Conservation (phyloP, 2,797 vertebrate genomes). For the Pseudochaenichthys georgianus region DNA sequence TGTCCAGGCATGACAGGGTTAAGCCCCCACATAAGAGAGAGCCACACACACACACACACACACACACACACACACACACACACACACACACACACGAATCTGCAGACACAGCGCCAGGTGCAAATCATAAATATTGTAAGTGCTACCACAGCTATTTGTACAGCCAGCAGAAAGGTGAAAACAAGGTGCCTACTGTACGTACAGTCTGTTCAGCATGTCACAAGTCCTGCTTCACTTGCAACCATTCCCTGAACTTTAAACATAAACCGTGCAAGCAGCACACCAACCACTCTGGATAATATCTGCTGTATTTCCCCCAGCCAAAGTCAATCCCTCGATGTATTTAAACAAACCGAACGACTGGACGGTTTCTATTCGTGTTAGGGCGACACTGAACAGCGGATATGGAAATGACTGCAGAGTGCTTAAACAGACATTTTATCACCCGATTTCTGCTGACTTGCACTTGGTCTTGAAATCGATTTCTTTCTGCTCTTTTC, state of each 20-base stretch:
- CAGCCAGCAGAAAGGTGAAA: conserved; percentile 58
- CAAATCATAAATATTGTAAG: conserved; percentile 71
- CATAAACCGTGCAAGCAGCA: background rate
- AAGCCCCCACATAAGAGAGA: background rate
- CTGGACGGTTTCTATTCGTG: conserved; percentile 28
- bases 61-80: background rate
- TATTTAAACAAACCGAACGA: conserved; percentile 19
- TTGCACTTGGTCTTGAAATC: conserved; percentile 65
- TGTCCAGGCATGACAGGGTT: background rate
- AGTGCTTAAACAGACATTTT: conserved; percentile 70
- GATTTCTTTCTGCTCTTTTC: conserved; percentile 43
- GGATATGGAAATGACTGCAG: conserved; percentile 67
- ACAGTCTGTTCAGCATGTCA: conserved; percentile 46
- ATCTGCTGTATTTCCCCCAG: conserved; percentile 3
- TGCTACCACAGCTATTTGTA: conserved; percentile 61
- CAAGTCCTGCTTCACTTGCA: conserved; percentile 50
- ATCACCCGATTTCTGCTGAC: conserved; percentile 75
- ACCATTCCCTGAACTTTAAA: conserved; percentile 52
- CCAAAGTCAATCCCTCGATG: conserved; percentile 20
- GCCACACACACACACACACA: no score
- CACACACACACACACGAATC: conserved; percentile 13
- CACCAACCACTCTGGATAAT: conserved; percentile 11
- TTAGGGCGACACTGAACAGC: conserved; percentile 21
- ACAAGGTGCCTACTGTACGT: conserved; percentile 34
- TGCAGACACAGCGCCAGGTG: conserved; percentile 73